Evolutionary conservation across 1,140 invertebrate genomes (phyloP).

Genomic region (Adoxophyes honmai): DNA sequence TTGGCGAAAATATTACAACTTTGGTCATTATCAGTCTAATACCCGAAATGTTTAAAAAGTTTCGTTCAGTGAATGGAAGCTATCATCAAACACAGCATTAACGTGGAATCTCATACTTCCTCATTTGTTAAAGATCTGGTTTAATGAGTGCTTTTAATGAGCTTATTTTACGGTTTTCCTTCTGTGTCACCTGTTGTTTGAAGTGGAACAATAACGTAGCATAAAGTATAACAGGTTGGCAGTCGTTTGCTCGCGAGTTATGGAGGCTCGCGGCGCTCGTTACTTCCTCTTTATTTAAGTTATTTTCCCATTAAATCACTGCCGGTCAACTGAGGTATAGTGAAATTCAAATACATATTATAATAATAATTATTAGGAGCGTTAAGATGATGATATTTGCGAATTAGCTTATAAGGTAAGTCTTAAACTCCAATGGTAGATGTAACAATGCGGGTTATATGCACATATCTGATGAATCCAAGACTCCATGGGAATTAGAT

Average conservation of each 20-base stretch:
- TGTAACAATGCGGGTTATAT: too few relatives aligned
- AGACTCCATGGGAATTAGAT: not conserved
- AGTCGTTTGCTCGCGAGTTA: conserved; percentile 35
- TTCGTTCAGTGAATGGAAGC: too few relatives aligned
- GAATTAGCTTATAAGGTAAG: too few relatives aligned
- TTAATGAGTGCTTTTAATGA: conserved; percentile 13
- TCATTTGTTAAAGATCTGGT: not conserved
- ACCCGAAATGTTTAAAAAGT: too few relatives aligned
- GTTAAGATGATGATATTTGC: too few relatives aligned
- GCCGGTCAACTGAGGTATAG: conserved; percentile 41
- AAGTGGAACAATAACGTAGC: conserved; percentile 38
- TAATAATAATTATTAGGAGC: too few relatives aligned
- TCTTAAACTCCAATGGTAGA: too few relatives aligned
- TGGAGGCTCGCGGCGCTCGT: conserved; percentile 31
- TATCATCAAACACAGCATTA: not conserved
- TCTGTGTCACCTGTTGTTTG: conserved; percentile 6
- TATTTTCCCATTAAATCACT: conserved; percentile 59
- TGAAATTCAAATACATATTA: too few relatives aligned
- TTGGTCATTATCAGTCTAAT: too few relatives aligned
- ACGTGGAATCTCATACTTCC: not conserved
- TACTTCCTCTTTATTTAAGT: conserved; percentile 60
- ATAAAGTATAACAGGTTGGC: conserved; percentile 35
- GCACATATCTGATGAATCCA: too few relatives aligned
- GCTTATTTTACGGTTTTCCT: conserved; percentile 8
- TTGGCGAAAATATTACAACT: too few relatives aligned